phyloP scores from a whole-genome alignment of 2,888 invertebrate genomes.

The Oscheius sp. region DNA sequence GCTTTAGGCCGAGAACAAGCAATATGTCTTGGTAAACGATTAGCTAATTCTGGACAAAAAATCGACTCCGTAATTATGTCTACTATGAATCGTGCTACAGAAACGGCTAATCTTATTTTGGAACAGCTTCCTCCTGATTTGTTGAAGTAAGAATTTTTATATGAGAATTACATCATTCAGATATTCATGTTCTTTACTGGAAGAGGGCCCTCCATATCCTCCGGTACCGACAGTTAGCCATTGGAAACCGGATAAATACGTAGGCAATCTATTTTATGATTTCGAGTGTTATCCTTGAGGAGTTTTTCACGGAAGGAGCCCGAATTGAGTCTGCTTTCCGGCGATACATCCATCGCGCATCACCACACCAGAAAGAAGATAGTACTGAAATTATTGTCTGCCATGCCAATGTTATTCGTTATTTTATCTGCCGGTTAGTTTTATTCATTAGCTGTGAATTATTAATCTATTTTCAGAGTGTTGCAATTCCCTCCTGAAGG shows the following conservation, averaged over 20 bases:
- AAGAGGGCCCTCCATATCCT: slow-evolving; percentile 93
- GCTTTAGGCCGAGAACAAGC: slow-evolving; percentile 86
- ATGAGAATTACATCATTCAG: slow-evolving; percentile 7
- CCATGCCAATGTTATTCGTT: slow-evolving; percentile 96
- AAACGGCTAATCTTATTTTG: slow-evolving; percentile 88
- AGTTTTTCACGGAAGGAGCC: slow-evolving; percentile 68
- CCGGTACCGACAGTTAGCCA: slow-evolving; percentile 90
- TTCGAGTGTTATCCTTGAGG: slow-evolving; percentile 44
- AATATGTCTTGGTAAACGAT: slow-evolving; percentile 83
- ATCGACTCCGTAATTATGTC: slow-evolving; percentile 86
- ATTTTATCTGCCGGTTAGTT: slow-evolving; percentile 87
- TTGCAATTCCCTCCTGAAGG: slow-evolving; percentile 96
- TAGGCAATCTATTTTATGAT: slow-evolving; percentile 72
- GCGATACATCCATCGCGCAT: slow-evolving; percentile 90
- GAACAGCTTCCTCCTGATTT: slow-evolving; percentile 73
- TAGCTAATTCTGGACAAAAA: slow-evolving; percentile 83
- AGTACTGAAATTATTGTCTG: slow-evolving; percentile 91
- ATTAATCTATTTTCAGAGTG: slow-evolving; percentile 80
- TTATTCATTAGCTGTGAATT: too few relatives aligned
- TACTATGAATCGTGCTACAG: slow-evolving; percentile 91
- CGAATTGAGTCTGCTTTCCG: slow-evolving; percentile 81
- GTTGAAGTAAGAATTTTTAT: slow-evolving; percentile 19
- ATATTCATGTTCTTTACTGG: slow-evolving; percentile 76
- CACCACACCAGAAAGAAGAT: slow-evolving; percentile 83
- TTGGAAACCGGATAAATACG: slow-evolving; percentile 87